Percentiles rank a stretch among this genome's conserved stretches.
These are phyloP conservation scores for Dermatemys mawii DNA, from an alignment of 2,113 vertebrate genomes.

Conservation along the genomic window DNA sequence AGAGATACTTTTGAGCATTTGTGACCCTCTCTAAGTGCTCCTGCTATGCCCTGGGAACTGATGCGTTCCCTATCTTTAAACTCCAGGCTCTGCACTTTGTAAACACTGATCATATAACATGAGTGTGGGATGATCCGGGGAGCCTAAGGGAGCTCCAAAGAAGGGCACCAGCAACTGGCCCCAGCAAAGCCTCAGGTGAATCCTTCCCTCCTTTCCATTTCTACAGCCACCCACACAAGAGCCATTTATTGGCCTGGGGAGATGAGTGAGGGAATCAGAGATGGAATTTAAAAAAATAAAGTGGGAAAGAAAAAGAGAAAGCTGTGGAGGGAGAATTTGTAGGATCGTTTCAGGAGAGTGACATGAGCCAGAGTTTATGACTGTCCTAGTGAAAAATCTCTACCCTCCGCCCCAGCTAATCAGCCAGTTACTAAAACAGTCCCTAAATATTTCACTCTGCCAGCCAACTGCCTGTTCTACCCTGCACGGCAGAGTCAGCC, in stretches of 20 bases:
- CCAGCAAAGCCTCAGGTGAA: neutral
- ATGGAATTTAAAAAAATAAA: neutral
- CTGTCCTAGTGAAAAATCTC: neutral
- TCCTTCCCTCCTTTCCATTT: neutral
- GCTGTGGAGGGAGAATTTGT: rapidly evolving
- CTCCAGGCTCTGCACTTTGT: neutral
- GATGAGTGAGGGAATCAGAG: too few relatives aligned
- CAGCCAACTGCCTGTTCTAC: neutral
- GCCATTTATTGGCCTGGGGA: neutral
- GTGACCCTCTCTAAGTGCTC: rapidly evolving
- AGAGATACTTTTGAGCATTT: rapidly evolving
- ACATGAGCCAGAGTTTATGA: rapidly evolving
- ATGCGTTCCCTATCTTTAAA: rapidly evolving
- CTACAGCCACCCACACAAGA: neutral
- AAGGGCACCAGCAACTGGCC: neutral
- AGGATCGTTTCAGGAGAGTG: neutral
- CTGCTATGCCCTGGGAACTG: neutral
- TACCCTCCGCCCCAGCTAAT: neutral
- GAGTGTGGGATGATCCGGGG: neutral
- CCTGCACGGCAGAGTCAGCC: neutral
- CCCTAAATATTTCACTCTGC: neutral
- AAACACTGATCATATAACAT: rapidly evolving
- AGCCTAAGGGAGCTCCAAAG: rapidly evolving
- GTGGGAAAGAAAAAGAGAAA: too few relatives aligned
- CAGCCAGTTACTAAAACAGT: neutral